Conservation (phyloP, 1,140 invertebrate genomes). For the Metopolophium dirhodum region DNA sequence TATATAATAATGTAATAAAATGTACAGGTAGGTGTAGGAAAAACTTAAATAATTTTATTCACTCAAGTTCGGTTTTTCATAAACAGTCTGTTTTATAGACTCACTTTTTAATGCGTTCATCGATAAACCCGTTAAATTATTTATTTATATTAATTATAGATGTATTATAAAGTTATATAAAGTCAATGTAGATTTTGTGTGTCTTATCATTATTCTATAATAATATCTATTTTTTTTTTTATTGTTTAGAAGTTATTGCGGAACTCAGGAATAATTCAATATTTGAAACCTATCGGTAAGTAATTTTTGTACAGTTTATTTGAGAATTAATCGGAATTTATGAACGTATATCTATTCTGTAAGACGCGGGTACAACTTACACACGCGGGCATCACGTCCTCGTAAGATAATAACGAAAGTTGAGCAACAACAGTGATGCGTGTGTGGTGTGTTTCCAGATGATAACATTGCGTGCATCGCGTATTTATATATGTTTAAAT, state of each 20-base stretch:
- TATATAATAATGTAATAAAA: background rate
- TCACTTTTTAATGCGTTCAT: background rate
- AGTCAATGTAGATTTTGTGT: background rate
- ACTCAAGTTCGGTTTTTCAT: background rate
- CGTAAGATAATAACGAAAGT: background rate
- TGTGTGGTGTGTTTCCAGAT: background rate
- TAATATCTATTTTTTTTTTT: background rate
- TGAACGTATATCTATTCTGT: background rate
- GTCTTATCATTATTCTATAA: too few relatives aligned
- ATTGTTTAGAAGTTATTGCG: background rate
- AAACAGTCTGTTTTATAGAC: background rate
- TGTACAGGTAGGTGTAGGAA: background rate
- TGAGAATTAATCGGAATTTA: too few relatives aligned
- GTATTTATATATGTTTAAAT: constrained; percentile 6
- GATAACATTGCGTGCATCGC: background rate
- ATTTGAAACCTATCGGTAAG: background rate
- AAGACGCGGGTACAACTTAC: too few relatives aligned
- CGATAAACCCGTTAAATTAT: background rate
- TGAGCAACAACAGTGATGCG: background rate
- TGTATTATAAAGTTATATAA: background rate
- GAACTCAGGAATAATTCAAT: background rate
- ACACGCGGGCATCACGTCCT: background rate
- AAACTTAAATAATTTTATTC: background rate
- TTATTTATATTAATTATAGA: background rate
- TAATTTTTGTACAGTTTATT: background rate